These are phyloP conservation scores for Zaprionus obscuricornis DNA, from an alignment of 2,888 invertebrate species.

Conservation along the genomic window DNA sequence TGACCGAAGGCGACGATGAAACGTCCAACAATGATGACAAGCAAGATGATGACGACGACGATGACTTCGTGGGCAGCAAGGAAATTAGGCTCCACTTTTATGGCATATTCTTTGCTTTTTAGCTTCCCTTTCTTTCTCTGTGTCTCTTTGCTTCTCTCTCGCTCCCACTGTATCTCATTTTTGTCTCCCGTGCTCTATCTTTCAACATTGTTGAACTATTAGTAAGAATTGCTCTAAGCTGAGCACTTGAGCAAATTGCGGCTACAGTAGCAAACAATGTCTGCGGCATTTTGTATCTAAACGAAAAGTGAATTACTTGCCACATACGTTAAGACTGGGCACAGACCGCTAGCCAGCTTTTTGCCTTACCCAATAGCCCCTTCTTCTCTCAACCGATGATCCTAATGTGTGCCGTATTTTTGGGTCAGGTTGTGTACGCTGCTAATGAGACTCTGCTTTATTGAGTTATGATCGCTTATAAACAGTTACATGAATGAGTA, in stretches of 20 bases:
- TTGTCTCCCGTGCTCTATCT: too few species aligned
- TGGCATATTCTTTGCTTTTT: slow-evolving; percentile 15
- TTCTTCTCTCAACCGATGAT: background rate
- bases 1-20: slow-evolving; percentile 59
- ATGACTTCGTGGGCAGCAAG: slow-evolving; percentile 68
- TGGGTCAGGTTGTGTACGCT: slow-evolving; percentile 33
- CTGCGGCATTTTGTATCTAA: slow-evolving; percentile 26
- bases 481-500: slow-evolving; percentile 14
- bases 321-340: slow-evolving; percentile 10
- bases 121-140: background rate
- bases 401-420: slow-evolving; percentile 44
- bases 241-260: slow-evolving; percentile 25
- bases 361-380: slow-evolving; percentile 8
- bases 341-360: background rate
- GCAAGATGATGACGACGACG: slow-evolving; percentile 10
- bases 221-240: slow-evolving; percentile 63
- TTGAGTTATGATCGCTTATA: slow-evolving; percentile 62
- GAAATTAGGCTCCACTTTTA: slow-evolving; percentile 68
- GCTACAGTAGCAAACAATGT: slow-evolving; percentile 43
- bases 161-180: too few species aligned
- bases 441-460: slow-evolving; percentile 64
- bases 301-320: slow-evolving; percentile 15
- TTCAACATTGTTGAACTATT: slow-evolving; percentile 53
- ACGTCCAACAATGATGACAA: slow-evolving; percentile 16
- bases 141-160: background rate